A percentile compares a stretch with the other conserved stretches of the same genome.
These are phyloP conservation scores for Brienomyrus brachyistius DNA, from an alignment of 2,113 vertebrate genomes.

Conservation along the genomic window DNA sequence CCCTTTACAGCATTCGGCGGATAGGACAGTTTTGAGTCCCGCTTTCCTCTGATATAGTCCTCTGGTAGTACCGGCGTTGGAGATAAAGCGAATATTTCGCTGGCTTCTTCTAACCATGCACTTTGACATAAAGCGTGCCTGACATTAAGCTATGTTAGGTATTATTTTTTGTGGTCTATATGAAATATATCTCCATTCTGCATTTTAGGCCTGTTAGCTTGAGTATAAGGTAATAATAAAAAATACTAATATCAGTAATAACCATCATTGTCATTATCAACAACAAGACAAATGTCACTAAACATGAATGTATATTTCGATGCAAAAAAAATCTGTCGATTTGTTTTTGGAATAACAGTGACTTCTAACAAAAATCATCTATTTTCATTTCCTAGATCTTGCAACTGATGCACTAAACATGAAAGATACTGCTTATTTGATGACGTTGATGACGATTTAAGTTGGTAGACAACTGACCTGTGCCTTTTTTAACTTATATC, in stretches of 20 bases:
- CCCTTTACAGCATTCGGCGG: background rate
- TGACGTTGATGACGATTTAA: background rate
- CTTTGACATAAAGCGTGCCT: background rate
- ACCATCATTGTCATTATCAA: background rate
- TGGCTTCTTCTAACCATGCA: background rate
- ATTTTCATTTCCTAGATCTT: background rate
- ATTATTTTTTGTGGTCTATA: background rate
- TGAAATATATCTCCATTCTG: background rate
- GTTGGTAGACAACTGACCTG: background rate
- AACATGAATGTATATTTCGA: background rate
- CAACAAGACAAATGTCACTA: background rate
- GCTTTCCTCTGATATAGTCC: background rate
- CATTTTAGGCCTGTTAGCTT: background rate
- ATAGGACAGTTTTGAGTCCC: background rate
- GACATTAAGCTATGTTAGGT: background rate
- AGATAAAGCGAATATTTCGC: background rate
- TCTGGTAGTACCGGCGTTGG: background rate
- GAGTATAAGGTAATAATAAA: background rate
- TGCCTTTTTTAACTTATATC: background rate
- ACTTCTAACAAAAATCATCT: background rate
- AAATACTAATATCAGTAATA: background rate
- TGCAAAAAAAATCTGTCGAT: background rate
- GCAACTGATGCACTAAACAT: background rate
- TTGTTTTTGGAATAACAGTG: background rate
- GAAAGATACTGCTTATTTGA: background rate